phyloP scores from a whole-genome alignment of 2,797 vertebrate genomes.

The Gallinago solitaria region DNA sequence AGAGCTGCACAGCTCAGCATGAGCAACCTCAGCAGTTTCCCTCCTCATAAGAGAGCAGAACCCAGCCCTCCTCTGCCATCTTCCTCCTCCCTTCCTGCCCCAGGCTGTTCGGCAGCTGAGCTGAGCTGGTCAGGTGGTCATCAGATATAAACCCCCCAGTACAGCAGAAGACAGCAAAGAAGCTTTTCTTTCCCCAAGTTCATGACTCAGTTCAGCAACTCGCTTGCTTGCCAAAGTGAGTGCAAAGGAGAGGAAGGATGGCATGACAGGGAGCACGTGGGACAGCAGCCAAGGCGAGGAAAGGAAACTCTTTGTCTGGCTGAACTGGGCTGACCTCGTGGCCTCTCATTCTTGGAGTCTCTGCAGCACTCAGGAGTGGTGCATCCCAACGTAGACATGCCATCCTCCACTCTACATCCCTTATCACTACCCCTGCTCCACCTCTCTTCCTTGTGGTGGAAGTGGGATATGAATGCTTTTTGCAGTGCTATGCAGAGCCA shows the following conservation, averaged over 20 bases:
- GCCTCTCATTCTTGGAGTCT: neutral
- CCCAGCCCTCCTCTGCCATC: neutral
- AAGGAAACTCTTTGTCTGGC: neutral
- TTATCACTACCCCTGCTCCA: neutral
- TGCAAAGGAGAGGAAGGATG: neutral
- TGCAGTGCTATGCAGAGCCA: neutral
- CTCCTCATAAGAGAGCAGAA: neutral
- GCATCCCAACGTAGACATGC: neutral
- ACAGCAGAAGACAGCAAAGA: neutral
- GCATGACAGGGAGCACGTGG: neutral
- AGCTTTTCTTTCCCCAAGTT: neutral
- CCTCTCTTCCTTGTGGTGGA: neutral
- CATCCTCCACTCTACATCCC: accelerated
- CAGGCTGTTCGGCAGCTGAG: neutral
- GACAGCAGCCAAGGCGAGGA: neutral
- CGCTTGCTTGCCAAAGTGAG: neutral
- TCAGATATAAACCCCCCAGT: neutral
- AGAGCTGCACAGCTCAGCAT: accelerated
- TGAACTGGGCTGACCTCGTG: neutral
- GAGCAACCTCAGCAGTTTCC: neutral
- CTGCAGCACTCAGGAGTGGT: too few species aligned
- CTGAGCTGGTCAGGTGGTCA: neutral
- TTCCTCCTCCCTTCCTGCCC: neutral
- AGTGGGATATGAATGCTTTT: neutral
- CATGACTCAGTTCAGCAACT: neutral